Conservation (phyloP, 1,140 invertebrate genomes). For the Drosophila mauritiana region DNA sequence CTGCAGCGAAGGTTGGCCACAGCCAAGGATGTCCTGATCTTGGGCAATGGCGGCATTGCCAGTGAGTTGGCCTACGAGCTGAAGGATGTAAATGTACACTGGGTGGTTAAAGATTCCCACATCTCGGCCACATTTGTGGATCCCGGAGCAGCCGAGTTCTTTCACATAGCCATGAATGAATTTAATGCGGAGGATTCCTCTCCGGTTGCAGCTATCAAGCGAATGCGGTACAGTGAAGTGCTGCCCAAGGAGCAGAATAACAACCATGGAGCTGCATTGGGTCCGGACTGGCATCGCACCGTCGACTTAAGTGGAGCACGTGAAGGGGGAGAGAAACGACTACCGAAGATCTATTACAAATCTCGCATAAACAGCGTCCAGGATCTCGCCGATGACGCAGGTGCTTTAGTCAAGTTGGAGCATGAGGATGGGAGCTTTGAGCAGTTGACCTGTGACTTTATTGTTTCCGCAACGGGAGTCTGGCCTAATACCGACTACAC, state of each 20-base stretch:
- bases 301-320: constrained; percentile 87
- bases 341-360: constrained; percentile 63
- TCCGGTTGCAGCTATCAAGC: constrained; percentile 85
- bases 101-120: constrained; percentile 97
- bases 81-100: constrained; percentile 93
- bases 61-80: constrained; percentile 97
- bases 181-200: constrained; percentile 1
- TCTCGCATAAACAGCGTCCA: constrained; percentile 31
- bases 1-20: constrained; percentile 90
- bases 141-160: constrained; percentile 97
- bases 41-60: constrained; percentile 99
- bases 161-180: constrained; percentile 85
- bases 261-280: constrained; percentile 92
- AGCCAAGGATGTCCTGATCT: constrained; percentile 90
- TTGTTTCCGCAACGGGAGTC: constrained; percentile 98
- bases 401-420: constrained; percentile 29
- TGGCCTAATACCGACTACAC: constrained; percentile 88
- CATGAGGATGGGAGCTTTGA: constrained; percentile 53
- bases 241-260: constrained; percentile 63
- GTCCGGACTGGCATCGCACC: constrained; percentile 96
- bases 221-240: constrained; percentile 89
- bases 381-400: neutral
- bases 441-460: constrained; percentile 91
- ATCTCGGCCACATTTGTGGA: constrained; percentile 97
- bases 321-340: neutral